Base-by-base conservation (phyloP, 2,888 invertebrate genomes). In the Drosophila histrio region DNA sequence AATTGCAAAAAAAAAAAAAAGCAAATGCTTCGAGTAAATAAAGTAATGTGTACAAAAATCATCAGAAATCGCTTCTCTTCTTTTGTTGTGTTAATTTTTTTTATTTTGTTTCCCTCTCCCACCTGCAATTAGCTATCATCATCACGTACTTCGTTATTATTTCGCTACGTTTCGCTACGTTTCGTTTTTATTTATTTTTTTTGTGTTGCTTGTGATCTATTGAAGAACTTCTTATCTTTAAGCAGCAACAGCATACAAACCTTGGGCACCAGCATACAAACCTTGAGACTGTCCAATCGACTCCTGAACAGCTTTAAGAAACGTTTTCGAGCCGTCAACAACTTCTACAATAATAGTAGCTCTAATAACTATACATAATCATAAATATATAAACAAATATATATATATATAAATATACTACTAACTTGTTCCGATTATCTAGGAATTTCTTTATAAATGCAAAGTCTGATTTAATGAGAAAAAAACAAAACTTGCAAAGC, bases 221-320 rank as follows among this genome's bases (percentile, higher is more conserved):
- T 13, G 53, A 24, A 34, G 38, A 62, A 22, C 44, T 73, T 60
- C 6, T 64, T 58, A 24, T 60, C 53, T 59, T 64, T 21, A 57
- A 73, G 50, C 67, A 56, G 46, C 58, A 38, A 38, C 57, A 38
- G 36, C 58, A 58, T 57, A 53, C 34, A 19, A 49, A 52, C 53
- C 28, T 46, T 74, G 50, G 34, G 53, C 38, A 71, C 57, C 75
- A 72, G 62, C 76, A 54, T 59, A 46, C 63, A 54, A 56, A 72
- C 79, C 56, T 73, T 77, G 76, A 82, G 77, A 77, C 67, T 82
- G 59, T 79, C 82, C 47, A 87, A 85, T 76, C 86, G 87, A 56
- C 72, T 89, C 26, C 79, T 86, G 64, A 82, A 78, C 80, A 88
- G 86, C 82, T 87, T 89, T 64, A 85, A 77, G 61, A 79, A 80